phyloP scores from a whole-genome alignment of 2,888 invertebrate species.

The Kuschelorhynchus macadamiae region DNA sequence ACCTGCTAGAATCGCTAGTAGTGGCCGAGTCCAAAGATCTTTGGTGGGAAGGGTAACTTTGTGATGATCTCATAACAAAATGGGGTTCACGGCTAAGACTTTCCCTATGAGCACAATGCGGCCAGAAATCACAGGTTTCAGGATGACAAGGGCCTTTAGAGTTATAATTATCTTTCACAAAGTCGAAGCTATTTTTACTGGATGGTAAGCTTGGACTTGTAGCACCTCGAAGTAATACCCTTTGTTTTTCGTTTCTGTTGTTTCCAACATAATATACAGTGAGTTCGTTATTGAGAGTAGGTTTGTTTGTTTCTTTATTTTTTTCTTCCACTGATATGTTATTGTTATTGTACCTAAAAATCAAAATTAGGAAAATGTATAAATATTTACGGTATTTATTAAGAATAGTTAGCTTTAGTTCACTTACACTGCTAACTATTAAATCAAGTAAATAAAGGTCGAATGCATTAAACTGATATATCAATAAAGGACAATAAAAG shows the following conservation, averaged over 20 bases:
- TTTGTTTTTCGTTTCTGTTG: conserved; percentile 65
- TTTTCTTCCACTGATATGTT: conserved; percentile 57
- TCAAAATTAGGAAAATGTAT: background rate
- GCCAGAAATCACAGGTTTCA: conserved; percentile 76
- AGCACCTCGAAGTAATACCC: conserved; percentile 68
- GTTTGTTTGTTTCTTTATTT: conserved; percentile 58
- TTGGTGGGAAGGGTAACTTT: conserved; percentile 72
- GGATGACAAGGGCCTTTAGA: conserved; percentile 68
- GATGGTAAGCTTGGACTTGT: conserved; percentile 67
- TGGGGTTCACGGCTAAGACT: conserved; percentile 59
- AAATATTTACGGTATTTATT: no score
- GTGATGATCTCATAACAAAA: conserved; percentile 69
- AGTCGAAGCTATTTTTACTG: conserved; percentile 57
- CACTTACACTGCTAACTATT: no score
- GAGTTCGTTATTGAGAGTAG: conserved; percentile 61
- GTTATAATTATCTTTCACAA: conserved; percentile 22
- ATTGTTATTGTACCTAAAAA: conserved; percentile 60
- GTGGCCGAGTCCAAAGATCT: conserved; percentile 64
- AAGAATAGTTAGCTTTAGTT: no score
- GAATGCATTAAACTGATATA: no score
- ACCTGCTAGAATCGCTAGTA: conserved; percentile 50
- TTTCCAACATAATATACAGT: conserved; percentile 65
- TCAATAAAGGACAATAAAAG: no score
- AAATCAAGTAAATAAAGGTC: no score
- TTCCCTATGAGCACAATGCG: conserved; percentile 72